Base-by-base conservation (phyloP, 2,797 vertebrate genomes). In the Poecile montanus region DNA sequence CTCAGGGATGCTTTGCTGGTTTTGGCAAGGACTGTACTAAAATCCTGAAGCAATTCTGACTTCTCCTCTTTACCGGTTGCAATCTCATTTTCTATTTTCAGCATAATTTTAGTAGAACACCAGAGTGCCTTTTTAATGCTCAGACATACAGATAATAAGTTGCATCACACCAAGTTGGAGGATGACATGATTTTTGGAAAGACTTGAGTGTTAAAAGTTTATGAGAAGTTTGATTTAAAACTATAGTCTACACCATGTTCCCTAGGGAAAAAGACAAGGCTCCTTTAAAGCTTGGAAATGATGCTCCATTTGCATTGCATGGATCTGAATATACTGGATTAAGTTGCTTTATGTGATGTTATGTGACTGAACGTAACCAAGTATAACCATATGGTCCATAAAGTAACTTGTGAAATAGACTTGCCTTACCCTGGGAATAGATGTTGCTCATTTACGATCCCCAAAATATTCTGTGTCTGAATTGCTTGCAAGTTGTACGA, bases 331-430 rank as follows among this genome's bases (percentile, higher is more conserved):
- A 88, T 78, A 82, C 82, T 74, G 91, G 93, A 90, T 93, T 88
- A 96, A 94, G 93, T 92, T 91, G 77, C 94, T 96, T 88, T 82
- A 76, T 94, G 83, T 85, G 95, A 95, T 96, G 91, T 75, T 97
- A 78, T 90, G 86, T 93, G 91, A 85, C 85, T 94, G 95, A 95
- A 96, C 1, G 14, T 87, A 96, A 94, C 93, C 91, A 92, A 94
- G 81, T 92, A 93, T 81, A 96, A 94, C 83, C 90, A 93, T 95
- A 96, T 88, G 92, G 88, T 86, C 90, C 88, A 95, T 95, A 96
- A 97, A 97, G 85, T 95, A 95, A 96, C 94, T 95, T 95, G 93
- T 93, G 94, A 95, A 96, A 95, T 87, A 96, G 95, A 68, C 85
- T 96, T 92, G 75, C 89, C 77, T 95, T 96, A 95, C 81, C 87